Evolutionary conservation across 2,113 vertebrate species (phyloP).

Genomic region (Octodon degus): DNA sequence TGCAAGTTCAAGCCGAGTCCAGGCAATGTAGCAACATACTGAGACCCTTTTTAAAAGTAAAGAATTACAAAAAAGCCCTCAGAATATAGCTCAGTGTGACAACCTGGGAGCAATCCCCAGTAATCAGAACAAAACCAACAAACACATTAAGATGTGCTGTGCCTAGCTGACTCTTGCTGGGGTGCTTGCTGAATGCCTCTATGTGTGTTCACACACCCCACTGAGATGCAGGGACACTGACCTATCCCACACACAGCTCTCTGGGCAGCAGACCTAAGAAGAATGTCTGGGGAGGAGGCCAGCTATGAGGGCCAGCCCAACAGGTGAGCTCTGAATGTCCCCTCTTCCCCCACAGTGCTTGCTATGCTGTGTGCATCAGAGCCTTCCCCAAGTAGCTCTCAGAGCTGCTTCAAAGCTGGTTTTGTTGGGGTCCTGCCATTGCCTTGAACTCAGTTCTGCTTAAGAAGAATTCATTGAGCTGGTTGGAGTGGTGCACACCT

Average conservation of each 20-base stretch:
- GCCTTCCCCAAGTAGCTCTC: not conserved
- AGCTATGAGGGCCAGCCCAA: rapidly evolving
- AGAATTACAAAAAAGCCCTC: not conserved
- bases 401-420: not conserved
- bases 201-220: rapidly evolving
- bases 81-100: not conserved
- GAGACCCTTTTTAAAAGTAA: not conserved
- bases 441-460: not conserved
- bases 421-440: not conserved
- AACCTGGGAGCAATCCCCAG: not conserved
- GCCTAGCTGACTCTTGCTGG: not conserved
- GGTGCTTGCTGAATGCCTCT: not conserved
- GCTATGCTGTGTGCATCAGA: not conserved
- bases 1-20: not conserved
- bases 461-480: not conserved
- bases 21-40: not conserved
- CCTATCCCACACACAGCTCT: not conserved
- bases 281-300: no score
- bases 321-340: rapidly evolving
- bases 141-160: not conserved
- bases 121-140: not conserved
- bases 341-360: no score
- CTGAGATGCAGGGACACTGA: not conserved
- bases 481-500: not conserved
- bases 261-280: not conserved